Evolutionary conservation across 2,888 invertebrate genomes (phyloP).

Genomic region (Dioctria rufipes): DNA sequence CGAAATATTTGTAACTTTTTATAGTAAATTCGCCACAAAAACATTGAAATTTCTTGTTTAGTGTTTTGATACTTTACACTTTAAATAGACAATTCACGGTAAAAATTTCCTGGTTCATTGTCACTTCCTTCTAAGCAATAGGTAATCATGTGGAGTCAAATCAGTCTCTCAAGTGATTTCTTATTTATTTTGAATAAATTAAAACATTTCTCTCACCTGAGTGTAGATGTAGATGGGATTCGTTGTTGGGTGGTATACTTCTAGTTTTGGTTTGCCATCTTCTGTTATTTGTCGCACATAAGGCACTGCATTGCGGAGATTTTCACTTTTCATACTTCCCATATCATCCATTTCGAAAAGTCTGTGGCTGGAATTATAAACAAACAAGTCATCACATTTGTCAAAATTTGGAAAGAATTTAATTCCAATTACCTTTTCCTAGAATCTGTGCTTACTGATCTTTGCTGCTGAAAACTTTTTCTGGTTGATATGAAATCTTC

Average conservation of each 20-base stretch:
- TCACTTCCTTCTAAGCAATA: no score
- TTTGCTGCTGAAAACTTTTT: conserved; percentile 76
- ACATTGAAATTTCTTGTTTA: no score
- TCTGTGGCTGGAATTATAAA: conserved; percentile 65
- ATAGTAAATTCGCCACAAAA: no score
- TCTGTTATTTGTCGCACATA: conserved; percentile 76
- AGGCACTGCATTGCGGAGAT: conserved; percentile 76
- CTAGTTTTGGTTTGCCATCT: conserved; percentile 75
- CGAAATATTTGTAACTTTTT: no score
- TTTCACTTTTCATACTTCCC: conserved; percentile 74
- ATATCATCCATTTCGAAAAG: conserved; percentile 78
- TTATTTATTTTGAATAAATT: conserved; percentile 17
- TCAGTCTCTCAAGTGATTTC: conserved; percentile 56
- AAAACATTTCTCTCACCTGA: conserved; percentile 68
- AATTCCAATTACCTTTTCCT: conserved; percentile 72
- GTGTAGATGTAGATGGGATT: conserved; percentile 73
- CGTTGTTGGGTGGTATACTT: conserved; percentile 75
- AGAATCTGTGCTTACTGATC: conserved; percentile 77
- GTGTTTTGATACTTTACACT: no score
- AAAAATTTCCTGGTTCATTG: no score
- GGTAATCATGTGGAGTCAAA: not conserved
- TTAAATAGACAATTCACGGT: no score
- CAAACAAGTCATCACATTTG: not conserved
- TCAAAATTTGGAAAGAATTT: not conserved
- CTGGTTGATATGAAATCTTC: conserved; percentile 75